Evolutionary conservation across 2,888 invertebrate genomes (phyloP), one percentile per base, ranked within the genome.

Genomic region (Tanytarsus gracilentus): DNA sequence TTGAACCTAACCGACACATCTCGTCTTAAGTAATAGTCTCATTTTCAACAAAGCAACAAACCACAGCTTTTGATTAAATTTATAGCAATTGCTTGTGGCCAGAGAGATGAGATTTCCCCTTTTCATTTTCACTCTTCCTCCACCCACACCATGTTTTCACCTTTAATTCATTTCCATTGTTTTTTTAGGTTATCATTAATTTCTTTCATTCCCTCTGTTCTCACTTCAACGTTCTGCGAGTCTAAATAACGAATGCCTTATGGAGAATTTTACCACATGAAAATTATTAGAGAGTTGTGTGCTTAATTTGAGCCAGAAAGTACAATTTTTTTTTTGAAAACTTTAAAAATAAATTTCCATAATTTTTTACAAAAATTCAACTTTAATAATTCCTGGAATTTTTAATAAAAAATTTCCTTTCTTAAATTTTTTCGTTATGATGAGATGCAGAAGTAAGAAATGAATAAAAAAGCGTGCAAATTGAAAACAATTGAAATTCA

Each of bases 401-500:
- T n/a, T n/a, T n/a, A n/a, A n/a, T n/a, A n/a, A n/a, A n/a, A n/a
- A n/a, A n/a, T n/a, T n/a, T n/a, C n/a, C n/a, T n/a, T n/a, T n/a
- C n/a, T n/a, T n/a, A n/a, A n/a, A n/a, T n/a, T n/a, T n/a, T n/a
- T n/a, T n/a, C n/a, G n/a, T n/a, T n/a, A n/a, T n/a, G n/a, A n/a
- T n/a, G n/a, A n/a, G n/a, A n/a, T n/a, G n/a, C n/a, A n/a, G n/a
- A n/a, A n/a, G n/a, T n/a, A n/a, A n/a, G n/a, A 36, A n/a, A 14
- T 36, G 44, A 44, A 44, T 44, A 44, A 44, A 44, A 44, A 58
- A 27, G 48, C 21, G 27, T 14, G 40, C 16, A 49, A 40, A 56
- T 40, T 18, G 27, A 48, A 30, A 58, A 58, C 58, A 58, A 58
- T 29, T 16, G 58, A 30, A 58, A 58, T 58, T 58, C 44, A 58